A percentile compares a stretch with the other conserved stretches of the same genome.
phyloP scores from a whole-genome alignment of 2,113 vertebrate species.

The Ameiurus melas region DNA sequence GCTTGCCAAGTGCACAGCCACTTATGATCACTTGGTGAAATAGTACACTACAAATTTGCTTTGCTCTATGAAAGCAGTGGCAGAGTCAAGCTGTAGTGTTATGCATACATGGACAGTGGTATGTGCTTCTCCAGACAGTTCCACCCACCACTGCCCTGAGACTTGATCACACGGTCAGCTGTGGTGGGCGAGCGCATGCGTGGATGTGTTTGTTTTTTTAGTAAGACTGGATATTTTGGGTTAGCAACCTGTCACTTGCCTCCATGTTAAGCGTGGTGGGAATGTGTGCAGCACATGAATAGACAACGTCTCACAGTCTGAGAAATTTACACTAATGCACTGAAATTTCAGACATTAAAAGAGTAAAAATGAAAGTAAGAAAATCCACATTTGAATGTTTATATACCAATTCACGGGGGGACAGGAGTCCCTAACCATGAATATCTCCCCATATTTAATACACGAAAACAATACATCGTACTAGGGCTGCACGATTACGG shows the following conservation, averaged over 20 bases:
- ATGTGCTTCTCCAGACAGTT: conserved; percentile 43
- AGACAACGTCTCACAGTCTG: neutral
- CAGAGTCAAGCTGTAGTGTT: conserved; percentile 30
- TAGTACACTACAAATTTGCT: conserved; percentile 46
- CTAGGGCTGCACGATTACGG: too few relatives aligned
- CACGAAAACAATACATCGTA: too few relatives aligned
- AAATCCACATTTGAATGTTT: neutral
- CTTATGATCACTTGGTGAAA: conserved; percentile 48
- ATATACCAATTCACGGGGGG: too few relatives aligned
- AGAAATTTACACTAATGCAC: neutral
- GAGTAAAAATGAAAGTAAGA: neutral
- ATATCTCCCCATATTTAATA: too few relatives aligned
- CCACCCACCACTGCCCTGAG: conserved; percentile 56
- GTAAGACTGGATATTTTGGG: conserved; percentile 63
- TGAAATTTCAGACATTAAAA: neutral
- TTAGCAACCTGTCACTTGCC: conserved; percentile 69
- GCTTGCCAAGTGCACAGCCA: conserved; percentile 13
- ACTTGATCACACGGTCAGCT: conserved; percentile 76
- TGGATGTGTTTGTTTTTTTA: conserved; percentile 60
- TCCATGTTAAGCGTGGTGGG: conserved; percentile 44
- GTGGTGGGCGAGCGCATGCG: conserved; percentile 66
- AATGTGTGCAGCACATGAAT: neutral
- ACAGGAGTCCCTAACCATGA: too few relatives aligned
- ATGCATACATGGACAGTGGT: conserved; percentile 48
- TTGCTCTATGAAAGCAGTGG: conserved; percentile 46